Conservation (phyloP, 2,888 invertebrate genomes). For the Mesoligia furuncula region DNA sequence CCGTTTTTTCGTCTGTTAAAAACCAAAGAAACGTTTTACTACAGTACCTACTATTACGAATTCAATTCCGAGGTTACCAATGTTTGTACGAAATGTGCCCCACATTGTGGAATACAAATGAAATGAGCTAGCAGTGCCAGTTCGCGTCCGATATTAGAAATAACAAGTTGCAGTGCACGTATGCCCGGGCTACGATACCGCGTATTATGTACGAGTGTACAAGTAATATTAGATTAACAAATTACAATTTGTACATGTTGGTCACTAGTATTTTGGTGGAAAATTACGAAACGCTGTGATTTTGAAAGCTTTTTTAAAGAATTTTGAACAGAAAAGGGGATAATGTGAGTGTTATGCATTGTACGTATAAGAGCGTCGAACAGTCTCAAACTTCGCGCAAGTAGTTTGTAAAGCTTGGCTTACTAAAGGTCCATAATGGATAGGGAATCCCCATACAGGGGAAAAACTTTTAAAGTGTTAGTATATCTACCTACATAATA, state of each 20-base stretch:
- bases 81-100: slow-evolving; percentile 69
- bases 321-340: slow-evolving; percentile 2
- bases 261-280: slow-evolving; percentile 12
- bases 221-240: slow-evolving; percentile 44
- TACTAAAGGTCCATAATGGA: slow-evolving; percentile 41
- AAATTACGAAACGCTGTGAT: background rate
- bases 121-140: slow-evolving; percentile 63
- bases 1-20: too few species aligned
- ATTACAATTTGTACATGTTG: slow-evolving; percentile 24
- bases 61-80: slow-evolving; percentile 68
- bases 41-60: slow-evolving; percentile 56
- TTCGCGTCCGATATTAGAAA: slow-evolving; percentile 64
- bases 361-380: slow-evolving; percentile 25
- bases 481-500: slow-evolving; percentile 13
- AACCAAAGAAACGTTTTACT: slow-evolving; percentile 57
- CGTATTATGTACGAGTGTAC: slow-evolving; percentile 43
- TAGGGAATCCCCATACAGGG: slow-evolving; percentile 26
- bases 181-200: slow-evolving; percentile 31
- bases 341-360: background rate
- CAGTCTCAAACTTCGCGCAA: slow-evolving; percentile 20
- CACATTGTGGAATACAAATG: slow-evolving; percentile 71
- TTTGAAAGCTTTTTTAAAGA: background rate
- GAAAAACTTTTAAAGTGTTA: slow-evolving; percentile 42
- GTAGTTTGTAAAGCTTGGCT: slow-evolving; percentile 41
- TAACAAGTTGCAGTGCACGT: slow-evolving; percentile 62